Evolutionary conservation across 2,797 vertebrate species (phyloP).

Genomic region (Muscicapa striata): DNA sequence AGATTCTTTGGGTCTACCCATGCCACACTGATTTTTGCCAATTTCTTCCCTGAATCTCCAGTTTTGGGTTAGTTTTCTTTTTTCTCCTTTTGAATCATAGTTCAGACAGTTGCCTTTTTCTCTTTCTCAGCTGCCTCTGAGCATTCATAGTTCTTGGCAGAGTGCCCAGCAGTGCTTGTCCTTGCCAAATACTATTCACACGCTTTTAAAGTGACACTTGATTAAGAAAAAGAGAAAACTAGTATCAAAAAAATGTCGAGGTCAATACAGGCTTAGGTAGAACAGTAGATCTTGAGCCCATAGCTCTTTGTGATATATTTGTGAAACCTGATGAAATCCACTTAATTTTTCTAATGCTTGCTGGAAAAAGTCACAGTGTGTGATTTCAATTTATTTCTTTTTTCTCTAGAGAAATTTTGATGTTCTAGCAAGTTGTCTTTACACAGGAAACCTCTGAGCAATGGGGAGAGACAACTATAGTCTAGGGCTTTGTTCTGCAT

Average conservation of each 20-base stretch:
- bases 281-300: not conserved
- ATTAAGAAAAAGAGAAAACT: conserved; percentile 1
- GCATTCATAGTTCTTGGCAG: not conserved
- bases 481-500: not conserved
- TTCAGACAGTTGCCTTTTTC: not conserved
- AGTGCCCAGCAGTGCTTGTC: conserved; percentile 5
- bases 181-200: not conserved
- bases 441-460: not conserved
- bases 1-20: not conserved
- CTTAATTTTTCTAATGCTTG: conserved; percentile 22
- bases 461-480: not conserved
- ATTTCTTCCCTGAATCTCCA: not conserved
- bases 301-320: not conserved
- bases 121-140: conserved; percentile 19
- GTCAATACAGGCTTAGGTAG: not conserved
- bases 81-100: not conserved
- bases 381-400: not conserved
- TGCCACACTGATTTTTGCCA: not conserved
- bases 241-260: not conserved
- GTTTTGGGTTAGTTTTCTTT: not conserved
- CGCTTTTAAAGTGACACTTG: conserved; percentile 12
- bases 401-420: not conserved
- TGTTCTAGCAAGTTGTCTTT: not conserved
- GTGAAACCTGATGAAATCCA: not conserved
- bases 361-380: not conserved